phyloP scores from a whole-genome alignment of 2,888 invertebrate genomes.

The Tridacna crocea region DNA sequence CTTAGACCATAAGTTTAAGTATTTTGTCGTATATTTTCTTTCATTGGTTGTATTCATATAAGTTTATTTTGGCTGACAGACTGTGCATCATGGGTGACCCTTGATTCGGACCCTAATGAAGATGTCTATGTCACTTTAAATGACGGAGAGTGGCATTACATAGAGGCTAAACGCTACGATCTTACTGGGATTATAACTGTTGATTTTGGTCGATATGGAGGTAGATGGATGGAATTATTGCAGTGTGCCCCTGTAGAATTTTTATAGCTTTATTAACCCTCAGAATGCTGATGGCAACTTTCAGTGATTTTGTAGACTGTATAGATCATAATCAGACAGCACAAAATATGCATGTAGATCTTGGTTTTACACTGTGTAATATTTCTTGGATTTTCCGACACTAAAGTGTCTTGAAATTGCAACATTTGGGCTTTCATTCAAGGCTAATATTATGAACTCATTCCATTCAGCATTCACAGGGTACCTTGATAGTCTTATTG shows the following conservation, averaged over 20 bases:
- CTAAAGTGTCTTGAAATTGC: too few relatives aligned
- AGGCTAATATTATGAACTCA: too few relatives aligned
- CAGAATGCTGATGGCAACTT: background rate
- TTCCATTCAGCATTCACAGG: too few relatives aligned
- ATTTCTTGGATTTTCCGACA: too few relatives aligned
- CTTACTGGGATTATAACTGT: constrained; percentile 52
- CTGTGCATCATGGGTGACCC: constrained; percentile 13
- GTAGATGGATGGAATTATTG: constrained; percentile 5
- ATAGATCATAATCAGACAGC: background rate
- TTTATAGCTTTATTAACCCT: constrained; percentile 2
- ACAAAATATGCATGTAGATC: too few relatives aligned
- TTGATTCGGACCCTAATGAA: constrained; percentile 52
- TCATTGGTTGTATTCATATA: too few relatives aligned
- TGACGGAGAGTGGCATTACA: constrained; percentile 67
- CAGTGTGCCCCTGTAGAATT: constrained; percentile 7
- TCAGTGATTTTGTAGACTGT: background rate
- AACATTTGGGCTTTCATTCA: too few relatives aligned
- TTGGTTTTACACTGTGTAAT: too few relatives aligned
- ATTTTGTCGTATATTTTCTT: too few relatives aligned
- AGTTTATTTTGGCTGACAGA: constrained; percentile 6
- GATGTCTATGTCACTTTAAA: constrained; percentile 50
- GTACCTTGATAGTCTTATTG: too few relatives aligned
- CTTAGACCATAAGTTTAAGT: too few relatives aligned
- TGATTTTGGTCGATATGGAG: constrained; percentile 55
- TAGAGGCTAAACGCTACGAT: constrained; percentile 43